These are phyloP conservation scores for Leistus spinibarbis DNA, from an alignment of 2,888 invertebrate species.

Conservation along the genomic window DNA sequence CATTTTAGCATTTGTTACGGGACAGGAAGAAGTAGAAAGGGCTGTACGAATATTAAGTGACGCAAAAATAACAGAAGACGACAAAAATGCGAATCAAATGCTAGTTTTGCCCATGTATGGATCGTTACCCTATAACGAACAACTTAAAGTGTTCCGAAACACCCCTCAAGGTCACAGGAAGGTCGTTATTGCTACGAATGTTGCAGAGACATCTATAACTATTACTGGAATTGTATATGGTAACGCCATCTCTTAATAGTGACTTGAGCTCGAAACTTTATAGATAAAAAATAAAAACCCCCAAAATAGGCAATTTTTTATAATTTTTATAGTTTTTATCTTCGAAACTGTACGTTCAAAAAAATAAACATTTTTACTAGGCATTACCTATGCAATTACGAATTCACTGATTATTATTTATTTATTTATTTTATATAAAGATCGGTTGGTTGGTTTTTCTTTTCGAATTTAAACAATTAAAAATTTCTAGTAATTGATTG, in stretches of 20 bases:
- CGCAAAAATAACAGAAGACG: constrained; percentile 61
- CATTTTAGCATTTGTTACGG: constrained; percentile 89
- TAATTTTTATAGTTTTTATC: too few relatives aligned
- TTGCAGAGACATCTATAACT: constrained; percentile 96
- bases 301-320: too few relatives aligned
- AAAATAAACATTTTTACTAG: too few relatives aligned
- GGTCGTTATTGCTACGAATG: constrained; percentile 92
- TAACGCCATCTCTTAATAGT: constrained; percentile 53
- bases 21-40: constrained; percentile 90
- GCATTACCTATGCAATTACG: too few relatives aligned
- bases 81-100: constrained; percentile 62
- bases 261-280: neutral
- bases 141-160: constrained; percentile 79
- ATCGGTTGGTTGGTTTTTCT: neutral
- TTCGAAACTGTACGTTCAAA: too few relatives aligned
- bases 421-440: too few relatives aligned
- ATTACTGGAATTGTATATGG: constrained; percentile 92
- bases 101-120: constrained; percentile 91
- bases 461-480: neutral
- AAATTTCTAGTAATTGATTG: constrained; percentile 81
- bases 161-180: constrained; percentile 77
- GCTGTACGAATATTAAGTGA: constrained; percentile 71
- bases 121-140: constrained; percentile 78
- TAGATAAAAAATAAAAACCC: neutral
- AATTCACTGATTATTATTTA: too few relatives aligned